Percentiles rank a stretch among this genome's conserved stretches.
phyloP scores from a whole-genome alignment of 1,140 invertebrate genomes.

The Acromyrmex heyeri region DNA sequence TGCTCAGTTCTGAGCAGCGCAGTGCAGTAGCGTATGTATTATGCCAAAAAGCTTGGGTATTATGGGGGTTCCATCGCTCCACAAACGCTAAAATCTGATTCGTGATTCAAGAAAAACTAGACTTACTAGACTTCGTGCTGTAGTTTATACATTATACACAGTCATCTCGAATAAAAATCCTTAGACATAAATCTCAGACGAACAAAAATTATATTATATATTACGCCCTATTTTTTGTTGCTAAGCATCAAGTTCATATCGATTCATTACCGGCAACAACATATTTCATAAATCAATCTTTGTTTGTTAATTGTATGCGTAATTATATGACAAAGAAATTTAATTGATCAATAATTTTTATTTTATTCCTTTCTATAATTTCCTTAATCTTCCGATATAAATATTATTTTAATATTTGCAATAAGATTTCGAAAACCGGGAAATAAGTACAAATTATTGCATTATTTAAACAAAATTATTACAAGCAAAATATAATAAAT shows the following conservation, averaged over 20 bases:
- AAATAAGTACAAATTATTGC: background rate
- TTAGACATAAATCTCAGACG: background rate
- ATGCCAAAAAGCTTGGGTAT: background rate
- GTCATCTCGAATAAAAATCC: background rate
- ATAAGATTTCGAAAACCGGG: background rate
- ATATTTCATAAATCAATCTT: background rate
- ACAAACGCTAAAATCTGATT: background rate
- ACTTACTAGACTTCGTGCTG: background rate
- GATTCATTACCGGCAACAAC: background rate
- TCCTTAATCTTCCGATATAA: background rate
- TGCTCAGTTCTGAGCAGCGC: conserved; percentile 1
- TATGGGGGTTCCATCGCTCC: background rate
- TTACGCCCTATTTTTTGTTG: background rate
- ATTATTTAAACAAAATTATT: background rate
- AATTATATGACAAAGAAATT: background rate
- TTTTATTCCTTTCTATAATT: background rate
- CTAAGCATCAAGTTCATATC: background rate
- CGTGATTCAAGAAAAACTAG: background rate
- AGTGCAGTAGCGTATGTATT: background rate
- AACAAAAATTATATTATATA: background rate
- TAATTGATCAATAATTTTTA: background rate
- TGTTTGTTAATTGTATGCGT: background rate
- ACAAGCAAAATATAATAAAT: background rate
- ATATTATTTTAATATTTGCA: background rate
- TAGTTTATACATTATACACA: background rate